Percentiles rank a stretch among this genome's conserved stretches.
Conservation (phyloP, 2,113 vertebrate species). For the Trogon surrucura region DNA sequence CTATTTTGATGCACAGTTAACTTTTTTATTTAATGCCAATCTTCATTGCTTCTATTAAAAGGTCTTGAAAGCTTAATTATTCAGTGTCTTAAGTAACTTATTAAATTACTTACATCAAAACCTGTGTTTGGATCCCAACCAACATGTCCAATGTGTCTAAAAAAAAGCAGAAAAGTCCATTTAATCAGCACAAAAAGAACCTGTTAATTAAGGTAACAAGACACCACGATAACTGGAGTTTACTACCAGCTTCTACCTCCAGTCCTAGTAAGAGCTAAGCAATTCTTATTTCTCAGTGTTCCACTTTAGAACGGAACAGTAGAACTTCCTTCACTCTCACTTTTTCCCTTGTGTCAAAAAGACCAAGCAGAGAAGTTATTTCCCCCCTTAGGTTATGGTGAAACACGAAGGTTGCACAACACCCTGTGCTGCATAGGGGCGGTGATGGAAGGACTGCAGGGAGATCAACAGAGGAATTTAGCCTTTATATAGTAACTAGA, state of each 20-base stretch:
- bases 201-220: neutral
- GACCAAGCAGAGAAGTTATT: neutral
- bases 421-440: neutral
- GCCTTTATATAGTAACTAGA: neutral
- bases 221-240: neutral
- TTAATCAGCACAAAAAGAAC: neutral
- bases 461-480: neutral
- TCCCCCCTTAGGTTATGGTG: neutral
- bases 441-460: neutral
- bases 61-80: neutral
- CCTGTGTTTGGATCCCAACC: conserved; percentile 99
- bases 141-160: conserved; percentile 97
- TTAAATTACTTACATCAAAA: conserved; percentile 94
- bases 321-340: neutral
- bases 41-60: neutral
- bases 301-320: neutral
- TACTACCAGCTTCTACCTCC: neutral
- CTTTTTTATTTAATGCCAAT: neutral
- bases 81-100: neutral
- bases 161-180: conserved; percentile 39
- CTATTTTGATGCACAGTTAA: neutral
- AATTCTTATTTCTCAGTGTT: neutral
- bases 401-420: neutral
- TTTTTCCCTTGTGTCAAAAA: neutral
- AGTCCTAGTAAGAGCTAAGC: neutral